phyloP scores from a whole-genome alignment of 2,888 invertebrate genomes.

The Calameuta filiformis region DNA sequence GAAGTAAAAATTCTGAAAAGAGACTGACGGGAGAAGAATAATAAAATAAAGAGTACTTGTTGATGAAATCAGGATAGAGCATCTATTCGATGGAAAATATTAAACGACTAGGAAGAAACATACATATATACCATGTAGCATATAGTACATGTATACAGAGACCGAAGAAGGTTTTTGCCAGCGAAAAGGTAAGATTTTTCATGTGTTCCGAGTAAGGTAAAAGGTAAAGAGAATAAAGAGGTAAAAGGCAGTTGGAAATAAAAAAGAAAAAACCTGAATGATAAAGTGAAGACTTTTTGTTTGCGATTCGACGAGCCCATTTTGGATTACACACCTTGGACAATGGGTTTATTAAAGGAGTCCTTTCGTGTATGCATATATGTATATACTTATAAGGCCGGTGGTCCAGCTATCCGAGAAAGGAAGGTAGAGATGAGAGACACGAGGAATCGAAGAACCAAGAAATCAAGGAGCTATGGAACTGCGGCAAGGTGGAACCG shows the following conservation, averaged over 20 bases:
- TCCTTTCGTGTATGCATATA: slow-evolving; percentile 4
- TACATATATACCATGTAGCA: background rate
- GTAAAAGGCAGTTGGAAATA: slow-evolving; percentile 9
- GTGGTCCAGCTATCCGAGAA: background rate
- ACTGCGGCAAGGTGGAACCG: background rate
- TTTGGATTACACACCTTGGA: slow-evolving; percentile 56
- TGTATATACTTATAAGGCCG: background rate
- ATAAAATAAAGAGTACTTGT: background rate
- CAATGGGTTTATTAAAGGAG: slow-evolving; percentile 54
- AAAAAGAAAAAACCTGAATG: slow-evolving; percentile 15
- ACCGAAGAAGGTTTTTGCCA: background rate
- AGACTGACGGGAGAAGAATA: background rate
- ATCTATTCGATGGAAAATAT: background rate
- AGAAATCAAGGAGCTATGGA: background rate
- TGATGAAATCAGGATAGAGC: background rate
- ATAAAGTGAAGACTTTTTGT: slow-evolving; percentile 13
- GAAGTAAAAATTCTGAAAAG: background rate
- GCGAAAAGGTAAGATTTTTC: background rate
- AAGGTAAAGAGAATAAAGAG: too few species aligned
- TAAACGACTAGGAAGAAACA: background rate
- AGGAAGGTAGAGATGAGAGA: slow-evolving; percentile 19
- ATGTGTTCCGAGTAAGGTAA: background rate
- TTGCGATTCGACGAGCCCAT: slow-evolving; percentile 30
- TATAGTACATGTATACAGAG: background rate
- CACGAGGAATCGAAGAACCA: slow-evolving; percentile 6